Base-by-base conservation (phyloP, 1,140 invertebrate genomes). In the Pseudomyrmex gracilis region DNA sequence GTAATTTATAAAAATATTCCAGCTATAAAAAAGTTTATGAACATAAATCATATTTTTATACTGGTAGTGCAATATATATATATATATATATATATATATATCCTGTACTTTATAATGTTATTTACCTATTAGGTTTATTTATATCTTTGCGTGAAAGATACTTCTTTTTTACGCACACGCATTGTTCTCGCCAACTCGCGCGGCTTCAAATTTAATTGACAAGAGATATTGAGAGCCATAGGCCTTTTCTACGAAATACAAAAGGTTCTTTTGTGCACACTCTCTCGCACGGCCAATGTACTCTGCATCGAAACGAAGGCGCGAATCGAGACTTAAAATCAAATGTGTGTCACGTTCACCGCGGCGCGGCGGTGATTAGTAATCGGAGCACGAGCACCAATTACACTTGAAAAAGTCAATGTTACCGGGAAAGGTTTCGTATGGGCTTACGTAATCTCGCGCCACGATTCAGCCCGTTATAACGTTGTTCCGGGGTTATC, bases 351-450 rank as follows among this genome's bases (percentile, higher is more conserved):
- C 87, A 89, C 86, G 87, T 88, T 89, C 78, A 88, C 73, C 73
- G 77, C 43, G 51, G 34, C 34, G 67, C 73, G 77, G 87, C 83
- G 22, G 47, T 53, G 84, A 88, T 89, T 89, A 89, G 87, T 80
- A 89, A 89, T 88, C 84, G 84, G 83, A 83, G 87, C 86, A 87
- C 73, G 86, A 80, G 66, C 63, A 70, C 67, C 86, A 88, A 88
- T 88, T 88, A 88, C 73, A 77, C 76, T 88, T 83, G 87, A 89
- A 89, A 88, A 89, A 88, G 86, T 89, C 87, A 88, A 88, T 88
- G 86, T 85, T 88, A 89, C 84, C 77, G 47, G 53, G 73, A 60
- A 88, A 85, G 86, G 82, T 51, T 88, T 83, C 66, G 84, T 73
- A n/a, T 49, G 63, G 9, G 73, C 10, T 89, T 89, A 85, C 51